Evolutionary conservation across 1,140 invertebrate genomes (phyloP), one percentile per base, ranked within the genome.

Genomic region (Dinothrombium tinctorium): DNA sequence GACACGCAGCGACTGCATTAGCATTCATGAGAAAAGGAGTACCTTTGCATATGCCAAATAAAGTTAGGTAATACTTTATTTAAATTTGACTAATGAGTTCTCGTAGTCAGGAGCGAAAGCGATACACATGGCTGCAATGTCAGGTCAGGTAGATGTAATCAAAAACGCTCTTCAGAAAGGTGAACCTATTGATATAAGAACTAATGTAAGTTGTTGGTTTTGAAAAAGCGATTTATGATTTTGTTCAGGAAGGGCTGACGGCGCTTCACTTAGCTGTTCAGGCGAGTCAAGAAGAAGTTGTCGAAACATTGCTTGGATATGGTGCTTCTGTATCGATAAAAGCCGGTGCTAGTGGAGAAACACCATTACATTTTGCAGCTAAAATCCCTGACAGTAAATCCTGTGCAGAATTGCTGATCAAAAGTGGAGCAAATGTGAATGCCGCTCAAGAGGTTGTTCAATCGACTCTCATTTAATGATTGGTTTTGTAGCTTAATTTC

Each of bases 31-130:
- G 90, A 56, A 94, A 92, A 59, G 92, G 92, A 3, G 89, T 98
- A n/a, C 94, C 94, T 45, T 65, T 98, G 1, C 84, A 95, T 54
- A 98, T 96, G 89, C 89, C 92, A 45, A 96, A 98, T 61, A 96
- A 96, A 65, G 73, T 74, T 56, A 52, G 21, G 33, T 36, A 2
- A 3, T n/a, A 29, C 4, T 2, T 2, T 29, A 29, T 4, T 2
- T 32, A 15, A 29, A 2, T 33, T 33, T 14, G 2, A 2, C 11
- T 9, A 33, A 33, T 33, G 15, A 33, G 9, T 33, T 8, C 20
- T 2, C 3, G 9, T 33, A 41, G 37, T 15, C 12, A 3, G 37
- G 37, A 14, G 17, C 37, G 8, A 24, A 21, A 26, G 31, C 80
- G 54, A 83, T 90, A 46, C 84, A 90, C 57, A 89, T 81, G 0